These are phyloP conservation scores for Drosophila picticornis DNA, from an alignment of 2,888 invertebrate species.

Conservation along the genomic window DNA sequence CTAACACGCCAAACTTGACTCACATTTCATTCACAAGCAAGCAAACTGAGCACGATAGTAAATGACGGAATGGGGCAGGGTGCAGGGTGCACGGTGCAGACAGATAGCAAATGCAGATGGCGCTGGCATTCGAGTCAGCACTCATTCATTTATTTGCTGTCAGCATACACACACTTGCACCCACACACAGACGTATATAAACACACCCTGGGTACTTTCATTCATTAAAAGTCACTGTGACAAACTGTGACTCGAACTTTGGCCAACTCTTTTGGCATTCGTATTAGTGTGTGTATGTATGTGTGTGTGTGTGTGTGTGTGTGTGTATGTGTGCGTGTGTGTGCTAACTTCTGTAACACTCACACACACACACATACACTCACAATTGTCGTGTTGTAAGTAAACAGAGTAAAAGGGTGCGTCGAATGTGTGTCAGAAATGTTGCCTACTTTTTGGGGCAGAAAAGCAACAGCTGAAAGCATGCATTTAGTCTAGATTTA, in stretches of 20 bases:
- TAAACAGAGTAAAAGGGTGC: conserved; percentile 36
- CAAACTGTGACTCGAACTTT: conserved; percentile 42
- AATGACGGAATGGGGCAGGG: neutral
- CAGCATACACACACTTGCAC: conserved; percentile 27
- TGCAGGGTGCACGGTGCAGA: neutral
- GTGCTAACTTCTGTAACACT: conserved; percentile 46
- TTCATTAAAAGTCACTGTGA: conserved; percentile 61
- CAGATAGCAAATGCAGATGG: conserved; percentile 29
- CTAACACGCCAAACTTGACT: conserved; percentile 51
- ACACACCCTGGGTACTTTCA: conserved; percentile 53
- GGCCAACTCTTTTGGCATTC: conserved; percentile 46
- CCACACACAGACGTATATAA: conserved; percentile 38
- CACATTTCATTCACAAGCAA: conserved; percentile 56
- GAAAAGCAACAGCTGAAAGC: conserved; percentile 23
- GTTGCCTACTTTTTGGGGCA: conserved; percentile 49
- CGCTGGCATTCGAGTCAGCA: conserved; percentile 38
- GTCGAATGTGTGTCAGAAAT: conserved; percentile 44
- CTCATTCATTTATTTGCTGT: conserved; percentile 55
- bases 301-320: neutral
- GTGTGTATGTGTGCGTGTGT: conserved; percentile 25
- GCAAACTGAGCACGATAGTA: neutral
- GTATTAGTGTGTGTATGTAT: neutral
- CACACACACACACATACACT: conserved; percentile 9
- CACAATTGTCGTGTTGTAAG: conserved; percentile 12
- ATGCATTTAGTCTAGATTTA: neutral